Evolutionary conservation across 2,888 invertebrate genomes (phyloP), one percentile per base, ranked within the genome.

Genomic region (Pseudanteris insignis): DNA sequence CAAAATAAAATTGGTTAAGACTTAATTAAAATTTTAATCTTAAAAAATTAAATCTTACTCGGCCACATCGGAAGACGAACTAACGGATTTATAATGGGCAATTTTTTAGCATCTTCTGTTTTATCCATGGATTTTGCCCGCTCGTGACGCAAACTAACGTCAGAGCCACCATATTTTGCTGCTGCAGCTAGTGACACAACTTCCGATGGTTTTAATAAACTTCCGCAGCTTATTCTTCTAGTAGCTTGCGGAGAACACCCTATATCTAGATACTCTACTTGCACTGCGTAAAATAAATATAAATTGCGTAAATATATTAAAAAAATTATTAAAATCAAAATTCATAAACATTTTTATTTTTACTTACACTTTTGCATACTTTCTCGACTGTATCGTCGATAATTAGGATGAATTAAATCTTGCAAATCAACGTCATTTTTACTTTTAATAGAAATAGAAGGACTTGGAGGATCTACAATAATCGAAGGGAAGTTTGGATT

Each of bases 61-160:
- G 94, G 94, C 94, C 94, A 94, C 67, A 90, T 89, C 3, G 94
- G 94, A 41, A 93, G 82, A 63, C 88, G 86, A 14, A 94, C 94
- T 29, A 94, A 80, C 0, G 94, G 94, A 81, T 94, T 94, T 66
- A 94, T 94, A 63, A 94, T 94, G 1, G 94, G 94, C 43, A 94
- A 81, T 63, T 87, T 88, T 71, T 89, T 91, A 29, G 63, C 69
- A 11, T 79, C 81, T 34, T 76, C 77, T 8, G 84, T 83, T 65
- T 83, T 85, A 10, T 86, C 85, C 40, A 85, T 84, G 0, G 84
- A 83, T 15, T 84, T 84, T 4, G 75, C 55, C 38, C 77, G 67
- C 51, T 76, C 78, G 32, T 78, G 72, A 12, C 73, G 69, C 11
- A 79, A 65, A 58, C 76, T 79, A 24, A 72, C 47, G 29, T 65